Conservation (phyloP, 2,888 invertebrate species). For the Drosophila kambysellisi region DNA sequence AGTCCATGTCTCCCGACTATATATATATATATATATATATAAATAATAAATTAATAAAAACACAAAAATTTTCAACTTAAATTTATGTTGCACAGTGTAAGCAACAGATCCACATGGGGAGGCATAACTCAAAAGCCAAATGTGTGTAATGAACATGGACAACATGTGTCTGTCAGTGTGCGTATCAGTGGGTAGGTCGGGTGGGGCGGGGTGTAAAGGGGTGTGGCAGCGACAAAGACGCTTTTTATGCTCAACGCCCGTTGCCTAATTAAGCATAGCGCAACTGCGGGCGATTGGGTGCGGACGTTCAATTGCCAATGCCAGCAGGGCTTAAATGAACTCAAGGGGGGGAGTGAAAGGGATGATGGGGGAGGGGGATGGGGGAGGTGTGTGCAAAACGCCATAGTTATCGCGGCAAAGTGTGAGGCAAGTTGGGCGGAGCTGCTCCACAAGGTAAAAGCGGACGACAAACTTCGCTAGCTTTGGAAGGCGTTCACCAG, state of each 20-base stretch:
- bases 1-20: neutral
- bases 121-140: slow-evolving; percentile 59
- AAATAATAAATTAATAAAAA: neutral
- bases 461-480: too few species aligned
- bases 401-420: too few species aligned
- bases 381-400: neutral
- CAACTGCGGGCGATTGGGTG: slow-evolving; percentile 55
- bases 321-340: neutral
- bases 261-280: slow-evolving; percentile 79
- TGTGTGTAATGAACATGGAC: slow-evolving; percentile 75
- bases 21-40: neutral
- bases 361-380: neutral
- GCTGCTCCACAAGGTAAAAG: too few species aligned
- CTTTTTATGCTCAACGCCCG: slow-evolving; percentile 75
- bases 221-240: slow-evolving; percentile 77
- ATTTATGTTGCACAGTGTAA: slow-evolving; percentile 55
- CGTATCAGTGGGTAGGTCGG: slow-evolving; percentile 9
- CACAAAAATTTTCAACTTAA: neutral
- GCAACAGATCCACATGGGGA: slow-evolving; percentile 59
- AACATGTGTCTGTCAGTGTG: slow-evolving; percentile 58
- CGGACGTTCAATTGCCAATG: slow-evolving; percentile 21
- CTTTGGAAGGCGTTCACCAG: too few species aligned
- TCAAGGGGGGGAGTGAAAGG: neutral
- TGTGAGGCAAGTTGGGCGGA: too few species aligned
- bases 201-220: slow-evolving; percentile 27